Evolutionary conservation across 23 tunicate species (phyloP), one percentile per base, ranked within the genome.

Genomic region (Clavelina lepadiformis): DNA sequence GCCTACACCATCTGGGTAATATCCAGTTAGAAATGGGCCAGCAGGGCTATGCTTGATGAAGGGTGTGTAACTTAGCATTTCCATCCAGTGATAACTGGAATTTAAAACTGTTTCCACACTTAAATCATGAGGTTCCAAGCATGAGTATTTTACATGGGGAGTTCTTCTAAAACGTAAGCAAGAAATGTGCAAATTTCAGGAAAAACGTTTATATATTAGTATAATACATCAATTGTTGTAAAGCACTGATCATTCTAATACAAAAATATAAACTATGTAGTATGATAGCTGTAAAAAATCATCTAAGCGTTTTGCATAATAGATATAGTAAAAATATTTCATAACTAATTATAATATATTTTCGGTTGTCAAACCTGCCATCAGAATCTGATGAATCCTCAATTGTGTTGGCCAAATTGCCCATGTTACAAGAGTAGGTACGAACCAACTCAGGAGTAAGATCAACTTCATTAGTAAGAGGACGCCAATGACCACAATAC

Each of bases 1-100:
- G 7, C 98, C 98, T 7, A 91, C 91, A 35, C 98, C 98, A 46
- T 91, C 98, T 3, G 98, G 98, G 56, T 91, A 91, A 55, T 91
- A 91, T 13, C 85, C 82, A 22, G 82, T 82, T 5, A 91, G 46
- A 29, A 82, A 82, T 24, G 88, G 82, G 5, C 82, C 98, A 22
- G 98, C 91, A 29, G 91, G 98, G 35, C 91, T 82, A 65, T 68
- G 58, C 57, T 91, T 91, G 0, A 91, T 28, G 46, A 76, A 72
- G 3, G 98, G 98, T 15, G 64, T 49, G 56, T 82, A 91, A 31
- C 49, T 70, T 28, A 84, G 41, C 75, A 63, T 3, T n/a, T 63
- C 20, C 83, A 84, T 76, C 93, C 93, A 84, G 26, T 58, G 46
- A 2, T 30, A n/a, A 23, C 13, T 31, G 20, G 67, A 66, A 29